These are phyloP conservation scores for Nanorana parkeri DNA, from an alignment of 2,113 vertebrate species.

Conservation along the genomic window DNA sequence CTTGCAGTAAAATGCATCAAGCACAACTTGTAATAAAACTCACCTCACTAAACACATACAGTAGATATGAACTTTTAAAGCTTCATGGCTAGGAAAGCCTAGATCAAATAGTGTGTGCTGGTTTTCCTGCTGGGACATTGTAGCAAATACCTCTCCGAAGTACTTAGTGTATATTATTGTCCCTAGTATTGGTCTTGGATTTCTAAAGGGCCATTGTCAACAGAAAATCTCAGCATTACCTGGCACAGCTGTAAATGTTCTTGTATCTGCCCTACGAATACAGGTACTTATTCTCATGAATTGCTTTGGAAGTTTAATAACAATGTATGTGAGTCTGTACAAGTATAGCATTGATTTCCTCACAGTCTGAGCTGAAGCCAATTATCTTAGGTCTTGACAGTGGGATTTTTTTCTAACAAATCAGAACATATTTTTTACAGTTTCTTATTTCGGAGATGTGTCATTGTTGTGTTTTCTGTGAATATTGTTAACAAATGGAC, in stretches of 20 bases:
- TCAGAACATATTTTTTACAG: not conserved
- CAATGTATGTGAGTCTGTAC: constrained; percentile 21
- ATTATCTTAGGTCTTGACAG: not conserved
- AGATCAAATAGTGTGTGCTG: not conserved
- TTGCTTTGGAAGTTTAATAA: not conserved
- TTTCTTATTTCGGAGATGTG: constrained; percentile 1
- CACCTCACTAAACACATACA: no score
- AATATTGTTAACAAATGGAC: not conserved
- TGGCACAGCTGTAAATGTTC: constrained; percentile 18
- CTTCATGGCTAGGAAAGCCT: no score
- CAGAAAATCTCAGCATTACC: not conserved
- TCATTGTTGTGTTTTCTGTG: not conserved
- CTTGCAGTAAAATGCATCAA: no score
- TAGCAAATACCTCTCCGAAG: not conserved
- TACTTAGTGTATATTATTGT: constrained; percentile 1
- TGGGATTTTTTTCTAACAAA: not conserved
- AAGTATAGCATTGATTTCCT: constrained; percentile 10
- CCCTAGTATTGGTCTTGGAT: not conserved
- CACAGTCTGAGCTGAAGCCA: constrained; percentile 30
- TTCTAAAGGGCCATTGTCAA: not conserved
- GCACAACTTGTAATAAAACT: no score
- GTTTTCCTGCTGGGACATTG: not conserved
- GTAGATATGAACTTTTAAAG: no score
- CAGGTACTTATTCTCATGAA: not conserved
- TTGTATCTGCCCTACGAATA: constrained; percentile 1